Percentiles rank a stretch among this genome's conserved stretches.
These are phyloP conservation scores for Telmatherina bonti DNA, from an alignment of 2,797 vertebrate species.

Conservation along the genomic window DNA sequence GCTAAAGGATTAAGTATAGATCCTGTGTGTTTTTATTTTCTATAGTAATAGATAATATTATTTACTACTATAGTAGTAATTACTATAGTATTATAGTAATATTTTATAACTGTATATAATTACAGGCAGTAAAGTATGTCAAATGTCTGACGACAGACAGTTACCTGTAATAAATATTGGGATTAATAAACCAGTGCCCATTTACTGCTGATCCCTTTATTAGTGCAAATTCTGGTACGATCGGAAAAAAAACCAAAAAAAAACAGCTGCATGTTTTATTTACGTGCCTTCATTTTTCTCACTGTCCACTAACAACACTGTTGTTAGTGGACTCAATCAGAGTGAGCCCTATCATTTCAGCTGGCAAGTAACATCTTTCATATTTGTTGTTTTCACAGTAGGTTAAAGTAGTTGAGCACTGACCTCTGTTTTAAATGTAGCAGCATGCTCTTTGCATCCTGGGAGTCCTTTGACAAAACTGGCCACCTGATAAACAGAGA, in stretches of 20 bases:
- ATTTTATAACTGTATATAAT: no score
- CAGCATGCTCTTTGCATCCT: slow-evolving; percentile 86
- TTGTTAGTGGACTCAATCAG: not conserved
- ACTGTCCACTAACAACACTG: not conserved
- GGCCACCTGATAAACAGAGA: slow-evolving; percentile 76
- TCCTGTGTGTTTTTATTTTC: no score
- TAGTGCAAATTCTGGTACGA: no score
- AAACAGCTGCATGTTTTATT: no score
- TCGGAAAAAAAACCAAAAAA: no score
- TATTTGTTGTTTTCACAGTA: not conserved
- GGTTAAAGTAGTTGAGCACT: slow-evolving; percentile 9
- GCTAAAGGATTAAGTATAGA: no score
- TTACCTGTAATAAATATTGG: not conserved
- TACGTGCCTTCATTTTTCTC: not conserved
- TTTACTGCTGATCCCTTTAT: not conserved
- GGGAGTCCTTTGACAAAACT: slow-evolving; percentile 84
- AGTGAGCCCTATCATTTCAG: not conserved
- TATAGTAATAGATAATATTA: no score
- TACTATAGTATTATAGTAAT: no score
- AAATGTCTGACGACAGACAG: not conserved
- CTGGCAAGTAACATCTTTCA: not conserved
- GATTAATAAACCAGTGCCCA: not conserved
- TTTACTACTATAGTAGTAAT: no score
- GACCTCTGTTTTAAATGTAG: slow-evolving; percentile 87
- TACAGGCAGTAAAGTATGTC: not conserved